A percentile compares a stretch with the other conserved stretches of the same genome.
Conservation (phyloP, 2,888 invertebrate genomes). For the Neoascia interrupta region DNA sequence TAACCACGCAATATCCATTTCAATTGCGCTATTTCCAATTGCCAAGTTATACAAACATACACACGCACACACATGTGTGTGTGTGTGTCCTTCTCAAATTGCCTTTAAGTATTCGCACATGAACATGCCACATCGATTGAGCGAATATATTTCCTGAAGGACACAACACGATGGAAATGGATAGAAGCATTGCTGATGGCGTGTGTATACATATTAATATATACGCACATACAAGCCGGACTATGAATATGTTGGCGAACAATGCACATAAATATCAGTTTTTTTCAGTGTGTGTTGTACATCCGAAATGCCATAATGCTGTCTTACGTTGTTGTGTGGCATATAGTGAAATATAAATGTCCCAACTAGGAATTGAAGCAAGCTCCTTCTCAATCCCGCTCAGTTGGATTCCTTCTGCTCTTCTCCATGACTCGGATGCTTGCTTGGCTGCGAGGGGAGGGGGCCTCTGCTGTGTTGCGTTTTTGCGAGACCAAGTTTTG, state of each 20-base stretch:
- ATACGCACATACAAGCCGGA: not conserved
- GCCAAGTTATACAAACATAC: not conserved
- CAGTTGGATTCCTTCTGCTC: not conserved
- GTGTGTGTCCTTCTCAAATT: not conserved
- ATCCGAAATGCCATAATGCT: constrained; percentile 18
- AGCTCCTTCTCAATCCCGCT: constrained; percentile 10
- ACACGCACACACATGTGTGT: not conserved
- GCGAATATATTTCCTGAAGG: constrained; percentile 37
- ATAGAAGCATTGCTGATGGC: not conserved
- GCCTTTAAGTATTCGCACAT: constrained; percentile 28
- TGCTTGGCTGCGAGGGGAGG: too few relatives aligned
- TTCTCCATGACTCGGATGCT: not conserved
- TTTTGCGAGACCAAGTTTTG: constrained; percentile 42
- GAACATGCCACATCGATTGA: constrained; percentile 37
- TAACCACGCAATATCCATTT: constrained; percentile 52
- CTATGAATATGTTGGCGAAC: not conserved
- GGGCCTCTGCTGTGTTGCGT: constrained; percentile 27
- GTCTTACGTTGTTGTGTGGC: constrained; percentile 30
- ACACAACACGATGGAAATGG: constrained; percentile 16
- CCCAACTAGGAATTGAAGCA: constrained; percentile 23
- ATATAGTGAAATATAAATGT: constrained; percentile 14
- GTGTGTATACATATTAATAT: not conserved
- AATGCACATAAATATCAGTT: constrained; percentile 39
- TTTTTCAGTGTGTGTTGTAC: constrained; percentile 8
- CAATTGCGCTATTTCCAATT: constrained; percentile 34